phyloP scores from a whole-genome alignment of 2,797 vertebrate genomes.

The Merluccius polli region DNA sequence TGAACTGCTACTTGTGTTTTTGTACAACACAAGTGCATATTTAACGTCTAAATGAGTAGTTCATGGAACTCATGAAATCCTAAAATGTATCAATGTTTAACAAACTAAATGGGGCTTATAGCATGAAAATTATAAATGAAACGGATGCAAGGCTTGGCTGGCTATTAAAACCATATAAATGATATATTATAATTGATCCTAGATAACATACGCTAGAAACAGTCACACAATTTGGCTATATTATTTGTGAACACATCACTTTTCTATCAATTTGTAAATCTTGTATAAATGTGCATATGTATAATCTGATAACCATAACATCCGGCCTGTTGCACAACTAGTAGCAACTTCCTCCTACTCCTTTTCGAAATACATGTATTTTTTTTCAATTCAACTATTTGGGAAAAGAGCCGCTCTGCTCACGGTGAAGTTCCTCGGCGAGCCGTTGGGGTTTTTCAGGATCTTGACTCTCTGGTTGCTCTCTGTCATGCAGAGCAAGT shows the following conservation, averaged over 20 bases:
- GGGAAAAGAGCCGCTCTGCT: constrained; percentile 19
- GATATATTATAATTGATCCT: not conserved
- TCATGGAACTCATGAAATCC: not conserved
- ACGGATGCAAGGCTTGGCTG: not conserved
- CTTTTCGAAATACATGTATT: no score
- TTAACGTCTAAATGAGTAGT: not conserved
- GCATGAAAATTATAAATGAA: not conserved
- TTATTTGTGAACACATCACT: not conserved
- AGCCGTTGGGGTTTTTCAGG: constrained; percentile 70
- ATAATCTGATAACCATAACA: not conserved
- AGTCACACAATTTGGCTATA: not conserved
- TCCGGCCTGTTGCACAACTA: not conserved
- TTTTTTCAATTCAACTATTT: no score
- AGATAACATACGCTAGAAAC: not conserved
- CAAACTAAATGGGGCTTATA: not conserved
- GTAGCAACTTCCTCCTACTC: no score
- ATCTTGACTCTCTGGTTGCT: constrained; percentile 75
- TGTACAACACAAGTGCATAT: not conserved
- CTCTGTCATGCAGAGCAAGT: constrained; percentile 76
- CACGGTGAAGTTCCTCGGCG: constrained; percentile 69
- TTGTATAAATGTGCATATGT: not conserved
- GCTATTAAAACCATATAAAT: not conserved
- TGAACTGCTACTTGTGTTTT: not conserved
- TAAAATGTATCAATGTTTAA: not conserved
- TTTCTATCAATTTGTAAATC: not conserved